Percentiles rank a stretch among this genome's conserved stretches.
phyloP scores from a whole-genome alignment of 2,797 vertebrate species.

The Heterohyrax brucei region DNA sequence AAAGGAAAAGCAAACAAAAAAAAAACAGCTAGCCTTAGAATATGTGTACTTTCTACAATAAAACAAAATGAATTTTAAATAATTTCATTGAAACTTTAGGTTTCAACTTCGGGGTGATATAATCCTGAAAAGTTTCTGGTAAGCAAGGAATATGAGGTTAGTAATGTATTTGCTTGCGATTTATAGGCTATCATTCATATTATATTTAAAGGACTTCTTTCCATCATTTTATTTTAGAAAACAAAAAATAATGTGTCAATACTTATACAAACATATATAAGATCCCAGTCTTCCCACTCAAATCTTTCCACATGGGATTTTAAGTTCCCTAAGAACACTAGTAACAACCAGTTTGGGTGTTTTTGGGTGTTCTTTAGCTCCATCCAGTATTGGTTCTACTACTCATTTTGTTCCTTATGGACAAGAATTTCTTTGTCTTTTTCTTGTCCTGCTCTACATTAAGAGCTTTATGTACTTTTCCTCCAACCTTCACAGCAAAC shows the following conservation, averaged over 20 bases:
- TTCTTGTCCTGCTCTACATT: neutral
- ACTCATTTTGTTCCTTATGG: neutral
- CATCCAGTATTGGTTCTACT: neutral
- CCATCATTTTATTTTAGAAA: constrained; percentile 51
- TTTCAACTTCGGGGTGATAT: neutral
- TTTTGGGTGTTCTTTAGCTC: neutral
- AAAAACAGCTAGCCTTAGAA: neutral
- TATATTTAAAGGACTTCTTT: neutral
- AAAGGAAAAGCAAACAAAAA: neutral
- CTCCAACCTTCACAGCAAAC: neutral
- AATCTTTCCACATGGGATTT: neutral
- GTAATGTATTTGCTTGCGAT: neutral
- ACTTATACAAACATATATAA: neutral
- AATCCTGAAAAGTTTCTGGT: neutral
- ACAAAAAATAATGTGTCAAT: constrained; percentile 1
- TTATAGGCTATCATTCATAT: neutral
- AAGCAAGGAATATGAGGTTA: neutral
- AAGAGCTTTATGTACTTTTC: constrained; percentile 8
- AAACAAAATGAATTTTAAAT: neutral
- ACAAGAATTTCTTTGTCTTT: constrained; percentile 14
- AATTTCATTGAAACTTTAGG: neutral
- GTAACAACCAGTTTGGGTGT: neutral
- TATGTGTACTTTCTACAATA: neutral
- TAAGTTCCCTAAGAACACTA: neutral
- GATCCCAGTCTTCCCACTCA: neutral